Base-by-base conservation (phyloP, 2,113 vertebrate species). In the Guaruba guarouba region DNA sequence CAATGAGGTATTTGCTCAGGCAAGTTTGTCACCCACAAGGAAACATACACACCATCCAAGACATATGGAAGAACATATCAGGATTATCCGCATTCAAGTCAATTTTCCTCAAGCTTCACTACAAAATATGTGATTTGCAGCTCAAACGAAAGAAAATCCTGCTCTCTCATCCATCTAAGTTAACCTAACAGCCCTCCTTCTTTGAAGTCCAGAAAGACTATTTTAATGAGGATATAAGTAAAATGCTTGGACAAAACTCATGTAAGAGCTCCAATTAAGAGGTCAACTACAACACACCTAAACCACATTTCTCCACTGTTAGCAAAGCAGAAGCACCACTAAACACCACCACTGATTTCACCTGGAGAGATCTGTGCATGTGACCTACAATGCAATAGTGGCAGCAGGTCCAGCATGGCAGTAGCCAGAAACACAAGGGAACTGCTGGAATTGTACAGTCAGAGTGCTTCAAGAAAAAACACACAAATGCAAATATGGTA, bases 71-170 rank as follows among this genome's bases (percentile, higher is more conserved):
- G 44, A 94, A 49, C 24, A 41, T 1, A 25, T 49, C 59, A 92
- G 46, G 28, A 83, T 92, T 88, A 90, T 83, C 75, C 83, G 51
- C 79, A 90, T 92, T 92, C 67, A 70, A 93, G 79, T 86, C 10
- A 73, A 88, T 90, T 94, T 77, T 88, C 71, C 75, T 90, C 49
- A 23, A 67, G 76, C 79, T 70, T 90, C 76, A 46, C 85, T 77
- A 86, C 28, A 80, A 86, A 94, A 74, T 44, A 39, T 67, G 75
- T 90, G 86, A 94, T 88, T 95, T 96, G 67, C 92, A 95, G 73
- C 37, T 41, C 49, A 74, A 12, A 77, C 59, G 76, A 93, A 95
- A 95, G 88, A 93, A 85, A 94, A 96, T 95, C 76, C 59, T 51
- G 74, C 86, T 86, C 67, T 83, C 84, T 90, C 79, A 73, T 85